Base-by-base conservation (phyloP, 2,797 vertebrate genomes). In the Yasuhikotakia modesta region DNA sequence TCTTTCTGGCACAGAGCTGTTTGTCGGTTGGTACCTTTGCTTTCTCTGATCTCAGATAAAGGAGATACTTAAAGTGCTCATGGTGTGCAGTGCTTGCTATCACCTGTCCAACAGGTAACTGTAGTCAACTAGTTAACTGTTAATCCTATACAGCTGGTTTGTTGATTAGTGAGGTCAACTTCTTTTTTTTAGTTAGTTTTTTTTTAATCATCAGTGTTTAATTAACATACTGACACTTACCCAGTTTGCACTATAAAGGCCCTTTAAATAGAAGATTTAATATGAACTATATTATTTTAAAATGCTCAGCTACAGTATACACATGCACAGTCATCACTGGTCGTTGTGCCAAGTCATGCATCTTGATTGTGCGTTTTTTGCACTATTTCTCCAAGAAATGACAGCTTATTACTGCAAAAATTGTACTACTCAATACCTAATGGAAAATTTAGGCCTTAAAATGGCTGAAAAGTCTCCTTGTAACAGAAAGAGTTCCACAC, bases 11-110 rank as follows among this genome's bases (percentile, higher is more conserved):
- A 17, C 32, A 69, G 65, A 60, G 35, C 39, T 68, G 63, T 83
- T 60, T 27, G 32, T 61, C 13, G 21, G 27, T 22, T 60, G 67
- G 46, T 69, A 21, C 45, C 52, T 17, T 57, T 71, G 50, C 55
- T 65, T 66, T 72, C 43, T 82, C 32, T 78, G 82, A 73, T 75
- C 67, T 63, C 39, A 69, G 79, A 82, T 81, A 60, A 78, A 79
- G 70, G 66, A 43, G 22, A 43, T 50, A 43, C 7, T 53, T 2
- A 55, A 70, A 4, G 24, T 27, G 55, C 66, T 80, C 53, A 81
- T 39, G 17, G 19, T 17, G 11, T 58, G 27, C 50, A 55, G 14
- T 71, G 32, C 32, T n/a, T 46, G 24, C 13, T 19, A 27, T 66
- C 30, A 60, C 30, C 22, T 72, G 39, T 57, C 16, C 43, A 68